Evolutionary conservation across 30 jellyfish, hydroid and myxozoan species (phyloP).

Genomic region (Hydractinia symbiolongicarpus): DNA sequence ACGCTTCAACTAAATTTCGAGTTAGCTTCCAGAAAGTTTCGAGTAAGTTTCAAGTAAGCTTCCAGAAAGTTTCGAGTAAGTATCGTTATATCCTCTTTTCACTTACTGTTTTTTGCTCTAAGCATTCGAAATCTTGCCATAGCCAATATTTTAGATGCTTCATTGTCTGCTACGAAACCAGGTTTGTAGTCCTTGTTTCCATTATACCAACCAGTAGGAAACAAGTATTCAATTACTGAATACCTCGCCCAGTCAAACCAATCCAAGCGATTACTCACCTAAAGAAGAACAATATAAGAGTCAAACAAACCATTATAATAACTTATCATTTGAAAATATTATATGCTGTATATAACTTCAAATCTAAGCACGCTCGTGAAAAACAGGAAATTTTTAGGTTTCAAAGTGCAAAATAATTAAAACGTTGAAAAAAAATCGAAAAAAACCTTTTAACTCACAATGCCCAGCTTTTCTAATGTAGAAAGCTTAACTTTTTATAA

Average conservation of each 20-base stretch:
- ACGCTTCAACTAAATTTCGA: no score
- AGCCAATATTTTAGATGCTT: constrained; percentile 66
- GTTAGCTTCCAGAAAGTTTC: no score
- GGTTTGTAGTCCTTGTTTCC: not conserved
- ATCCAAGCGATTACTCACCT: constrained; percentile 27
- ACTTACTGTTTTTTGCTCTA: constrained; percentile 70
- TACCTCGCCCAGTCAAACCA: constrained; percentile 40
- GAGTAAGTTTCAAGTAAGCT: no score
- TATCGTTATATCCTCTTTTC: not conserved
- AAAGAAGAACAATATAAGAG: constrained; percentile 1
- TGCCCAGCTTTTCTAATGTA: no score
- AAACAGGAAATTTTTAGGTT: no score
- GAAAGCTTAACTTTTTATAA: no score
- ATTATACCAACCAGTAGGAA: constrained; percentile 35
- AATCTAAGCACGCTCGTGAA: no score
- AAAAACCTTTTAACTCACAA: no score
- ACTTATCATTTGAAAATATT: no score
- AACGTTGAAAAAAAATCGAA: no score
- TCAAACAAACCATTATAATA: constrained; percentile 26
- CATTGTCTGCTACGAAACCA: constrained; percentile 69
- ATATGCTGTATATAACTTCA: no score
- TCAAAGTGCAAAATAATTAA: no score
- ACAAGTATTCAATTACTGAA: constrained; percentile 31
- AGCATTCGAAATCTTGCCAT: constrained; percentile 86
- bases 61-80: not conserved